These are phyloP conservation scores for Hydroisotoma schaefferi DNA, from an alignment of 2,888 invertebrate species.

Conservation along the genomic window DNA sequence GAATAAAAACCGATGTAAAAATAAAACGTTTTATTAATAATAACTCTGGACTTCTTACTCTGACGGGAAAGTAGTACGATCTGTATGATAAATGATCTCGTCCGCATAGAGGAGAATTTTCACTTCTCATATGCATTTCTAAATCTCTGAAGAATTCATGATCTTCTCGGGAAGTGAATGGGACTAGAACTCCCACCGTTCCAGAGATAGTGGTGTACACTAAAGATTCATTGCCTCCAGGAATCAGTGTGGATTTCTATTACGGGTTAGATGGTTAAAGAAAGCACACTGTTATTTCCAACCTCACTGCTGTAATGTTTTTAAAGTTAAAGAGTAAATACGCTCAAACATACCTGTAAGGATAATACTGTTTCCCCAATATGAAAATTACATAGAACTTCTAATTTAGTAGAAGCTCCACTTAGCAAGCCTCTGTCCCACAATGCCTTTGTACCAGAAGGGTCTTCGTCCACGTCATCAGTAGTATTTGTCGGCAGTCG, in stretches of 20 bases:
- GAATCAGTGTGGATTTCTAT: conserved; percentile 85
- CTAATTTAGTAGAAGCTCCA: conserved; percentile 97
- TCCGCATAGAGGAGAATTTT: conserved; percentile 93
- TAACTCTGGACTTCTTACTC: conserved; percentile 59
- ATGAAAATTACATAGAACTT: conserved; percentile 87
- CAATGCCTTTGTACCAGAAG: conserved; percentile 94
- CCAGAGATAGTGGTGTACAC: conserved; percentile 96
- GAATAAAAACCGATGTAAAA: conserved; percentile 9
- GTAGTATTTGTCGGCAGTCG: conserved; percentile 84
- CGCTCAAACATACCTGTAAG: conserved; percentile 61
- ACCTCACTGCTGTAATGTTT: too few species aligned
- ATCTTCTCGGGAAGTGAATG: conserved; percentile 93
- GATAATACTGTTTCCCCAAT: conserved; percentile 94
- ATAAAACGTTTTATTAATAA: conserved; percentile 6
- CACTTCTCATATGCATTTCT: conserved; percentile 99
- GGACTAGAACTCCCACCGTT: conserved; percentile 83
- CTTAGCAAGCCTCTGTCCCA: conserved; percentile 87
- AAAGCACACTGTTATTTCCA: not conserved
- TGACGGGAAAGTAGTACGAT: conserved; percentile 95
- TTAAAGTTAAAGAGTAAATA: too few species aligned
- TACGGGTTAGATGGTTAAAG: conserved; percentile 15
- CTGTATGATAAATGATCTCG: conserved; percentile 95
- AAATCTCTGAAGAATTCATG: conserved; percentile 99
- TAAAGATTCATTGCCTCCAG: conserved; percentile 94
- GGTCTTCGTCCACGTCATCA: conserved; percentile 99